Conservation (phyloP, 2,797 vertebrate genomes). For the Sebastes reedi region DNA sequence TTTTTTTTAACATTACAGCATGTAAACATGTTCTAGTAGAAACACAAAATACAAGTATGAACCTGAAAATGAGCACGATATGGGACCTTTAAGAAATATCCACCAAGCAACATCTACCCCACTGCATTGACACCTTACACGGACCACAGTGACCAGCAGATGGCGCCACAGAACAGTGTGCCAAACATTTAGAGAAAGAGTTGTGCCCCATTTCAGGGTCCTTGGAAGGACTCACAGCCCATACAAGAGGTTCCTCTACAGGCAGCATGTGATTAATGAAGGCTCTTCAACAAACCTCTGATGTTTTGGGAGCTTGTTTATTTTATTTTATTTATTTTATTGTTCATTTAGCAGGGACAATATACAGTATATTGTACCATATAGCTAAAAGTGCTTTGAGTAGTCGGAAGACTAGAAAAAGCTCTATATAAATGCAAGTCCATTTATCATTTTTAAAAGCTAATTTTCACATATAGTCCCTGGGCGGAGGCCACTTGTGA, state of each 20-base stretch:
- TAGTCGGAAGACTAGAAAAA: no score
- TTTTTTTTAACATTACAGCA: no score
- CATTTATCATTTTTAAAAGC: no score
- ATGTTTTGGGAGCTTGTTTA: neutral
- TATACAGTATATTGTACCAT: neutral
- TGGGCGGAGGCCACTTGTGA: no score
- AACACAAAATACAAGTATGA: no score
- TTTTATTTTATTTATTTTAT: no score
- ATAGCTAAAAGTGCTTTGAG: no score
- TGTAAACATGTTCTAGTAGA: no score
- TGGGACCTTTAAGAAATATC: neutral
- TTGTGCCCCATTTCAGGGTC: neutral
- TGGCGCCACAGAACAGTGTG: slow-evolving; percentile 1
- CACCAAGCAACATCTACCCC: neutral
- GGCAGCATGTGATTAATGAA: neutral
- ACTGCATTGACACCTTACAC: neutral
- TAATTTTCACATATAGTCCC: no score
- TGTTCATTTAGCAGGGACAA: neutral
- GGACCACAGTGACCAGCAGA: neutral
- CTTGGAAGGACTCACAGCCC: neutral
- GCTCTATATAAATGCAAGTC: no score
- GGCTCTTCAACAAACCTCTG: neutral
- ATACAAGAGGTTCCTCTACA: neutral
- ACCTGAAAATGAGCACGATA: no score
- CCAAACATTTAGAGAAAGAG: neutral